Conservation (phyloP, 1,140 invertebrate species). For the Leucophenga varia region DNA sequence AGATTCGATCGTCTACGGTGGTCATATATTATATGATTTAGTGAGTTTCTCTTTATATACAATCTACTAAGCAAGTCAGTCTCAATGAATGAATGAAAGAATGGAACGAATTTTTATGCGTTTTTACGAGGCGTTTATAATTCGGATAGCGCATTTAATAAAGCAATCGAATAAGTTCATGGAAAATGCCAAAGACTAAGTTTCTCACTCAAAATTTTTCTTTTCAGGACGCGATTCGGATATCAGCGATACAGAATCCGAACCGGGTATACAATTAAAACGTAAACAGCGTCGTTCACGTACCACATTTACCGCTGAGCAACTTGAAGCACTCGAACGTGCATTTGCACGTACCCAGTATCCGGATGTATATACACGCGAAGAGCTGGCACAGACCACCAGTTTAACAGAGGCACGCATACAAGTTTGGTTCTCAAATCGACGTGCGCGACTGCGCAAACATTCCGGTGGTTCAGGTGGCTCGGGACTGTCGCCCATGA, state of each 20-base stretch:
- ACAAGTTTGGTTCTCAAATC: conserved; percentile 90
- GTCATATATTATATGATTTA: too few species aligned
- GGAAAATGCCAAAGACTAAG: too few species aligned
- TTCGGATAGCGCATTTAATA: conserved; percentile 34
- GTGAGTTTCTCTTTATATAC: too few species aligned
- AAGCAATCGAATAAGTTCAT: too few species aligned
- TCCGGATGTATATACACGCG: conserved; percentile 93
- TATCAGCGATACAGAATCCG: conserved; percentile 81
- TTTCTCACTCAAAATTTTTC: too few species aligned
- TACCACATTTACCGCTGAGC: conserved; percentile 89
- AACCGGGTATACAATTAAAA: conserved; percentile 83
- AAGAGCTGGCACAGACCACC: conserved; percentile 84
- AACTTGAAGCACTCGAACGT: conserved; percentile 88
- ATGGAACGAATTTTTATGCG: conserved; percentile 45
- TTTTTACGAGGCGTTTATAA: conserved; percentile 47
- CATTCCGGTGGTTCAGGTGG: conserved; percentile 64
- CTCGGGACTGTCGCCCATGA: conserved; percentile 55
- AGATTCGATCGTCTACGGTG: too few species aligned
- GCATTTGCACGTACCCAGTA: conserved; percentile 93
- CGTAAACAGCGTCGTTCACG: conserved; percentile 84
- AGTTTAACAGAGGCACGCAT: conserved; percentile 76
- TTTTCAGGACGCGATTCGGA: conserved; percentile 70
- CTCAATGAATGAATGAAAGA: too few species aligned
- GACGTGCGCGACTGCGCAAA: conserved; percentile 77
- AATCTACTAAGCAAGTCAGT: too few species aligned